Evolutionary conservation across 2,888 invertebrate species (phyloP).

Genomic region (Meteorus cinctellus): DNA sequence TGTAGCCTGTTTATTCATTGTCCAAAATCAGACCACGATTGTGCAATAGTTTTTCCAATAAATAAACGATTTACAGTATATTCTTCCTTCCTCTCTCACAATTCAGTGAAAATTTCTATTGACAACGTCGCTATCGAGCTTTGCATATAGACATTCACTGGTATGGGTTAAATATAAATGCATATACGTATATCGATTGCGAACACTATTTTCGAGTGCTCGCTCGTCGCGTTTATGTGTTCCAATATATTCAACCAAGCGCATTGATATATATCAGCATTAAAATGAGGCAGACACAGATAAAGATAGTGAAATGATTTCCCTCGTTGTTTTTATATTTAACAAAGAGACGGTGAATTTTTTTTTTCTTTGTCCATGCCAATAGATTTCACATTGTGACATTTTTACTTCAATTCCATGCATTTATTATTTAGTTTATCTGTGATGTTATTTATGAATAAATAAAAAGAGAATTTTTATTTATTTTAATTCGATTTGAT

Average conservation of each 20-base stretch:
- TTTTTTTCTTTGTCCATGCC: too few relatives aligned
- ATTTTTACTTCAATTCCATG: too few relatives aligned
- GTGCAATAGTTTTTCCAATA: slow-evolving; percentile 33
- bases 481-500: too few relatives aligned
- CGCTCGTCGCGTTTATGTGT: neutral
- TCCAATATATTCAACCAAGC: neutral
- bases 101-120: slow-evolving; percentile 48
- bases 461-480: too few relatives aligned
- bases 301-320: neutral
- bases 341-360: neutral
- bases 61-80: slow-evolving; percentile 46
- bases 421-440: too few relatives aligned
- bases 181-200: slow-evolving; percentile 2
- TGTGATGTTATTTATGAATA: too few relatives aligned
- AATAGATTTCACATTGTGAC: too few relatives aligned
- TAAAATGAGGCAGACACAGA: neutral
- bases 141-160: neutral
- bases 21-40: neutral
- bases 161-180: neutral
- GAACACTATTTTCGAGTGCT: neutral
- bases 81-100: slow-evolving; percentile 29
- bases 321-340: neutral
- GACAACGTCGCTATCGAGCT: slow-evolving; percentile 41
- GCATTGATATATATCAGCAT: slow-evolving; percentile 2
- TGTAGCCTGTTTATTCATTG: neutral